Evolutionary conservation across 1,140 invertebrate species (phyloP), one percentile per base, ranked within the genome.

Genomic region (Aphaenogaster floridana): DNA sequence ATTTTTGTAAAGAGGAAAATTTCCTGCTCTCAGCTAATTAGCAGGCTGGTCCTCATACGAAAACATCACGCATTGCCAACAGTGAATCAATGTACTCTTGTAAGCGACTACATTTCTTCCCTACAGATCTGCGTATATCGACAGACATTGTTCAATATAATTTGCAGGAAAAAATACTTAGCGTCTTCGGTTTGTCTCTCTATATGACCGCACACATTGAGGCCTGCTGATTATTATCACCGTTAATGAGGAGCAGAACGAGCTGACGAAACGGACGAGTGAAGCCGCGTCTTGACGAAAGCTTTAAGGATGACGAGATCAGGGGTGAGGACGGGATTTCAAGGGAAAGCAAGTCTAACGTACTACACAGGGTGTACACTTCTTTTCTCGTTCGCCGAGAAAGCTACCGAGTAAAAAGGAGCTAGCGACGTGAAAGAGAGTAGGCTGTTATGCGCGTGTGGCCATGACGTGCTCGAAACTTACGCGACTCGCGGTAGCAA

Each of bases 371-470:
- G 11, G 17, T 48, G 42, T 61, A 48, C 15, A 21, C 11, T 15
- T 54, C 54, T 59, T 80, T 84, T 84, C 21, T 74, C 28, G 39
- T 48, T 72, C 21, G 28, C 17, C 13, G 68, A 76, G 80, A 76
- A 61, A 84, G 42, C 28, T 39, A 80, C 63, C 45, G 34, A 50
- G 42, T 28, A 72, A 36, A 74, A 72, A 72, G n/a, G 42, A 61
- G 7, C 28, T 6, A 8, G 9, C 79, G 39, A 59, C 66, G 52
- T 42, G 36, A 83, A 84, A 63, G 80, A 84, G 80, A 84, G 69
- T 84, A 84, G 80, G 80, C 15, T 84, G 80, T 84, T 84, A 76
- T 84, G 80, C 80, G 69, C 80, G 21, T 84, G 54, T 76, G 54
- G 80, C 80, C 69, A 76, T 84, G 69, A 84, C 80, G 80, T 50